Evolutionary conservation across 2,888 invertebrate genomes (phyloP), one percentile per base, ranked within the genome.

Genomic region (Amiota communis): DNA sequence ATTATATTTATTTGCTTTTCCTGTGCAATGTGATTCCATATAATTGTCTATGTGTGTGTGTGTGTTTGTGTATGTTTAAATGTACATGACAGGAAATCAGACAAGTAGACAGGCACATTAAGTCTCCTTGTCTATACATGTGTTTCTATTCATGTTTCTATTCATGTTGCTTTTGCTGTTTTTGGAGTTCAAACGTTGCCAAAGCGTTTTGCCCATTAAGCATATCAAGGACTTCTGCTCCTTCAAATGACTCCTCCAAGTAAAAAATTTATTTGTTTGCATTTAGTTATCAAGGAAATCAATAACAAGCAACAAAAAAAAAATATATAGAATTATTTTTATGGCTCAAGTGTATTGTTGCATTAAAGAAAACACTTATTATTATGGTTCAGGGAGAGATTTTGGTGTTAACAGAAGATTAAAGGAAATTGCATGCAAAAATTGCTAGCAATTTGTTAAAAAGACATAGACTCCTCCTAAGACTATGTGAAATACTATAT

Each of bases 201-300:
- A 10, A 48, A 57, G 36, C 70, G 46, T 13, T 69, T 57, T 76
- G 74, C 81, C 83, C 78, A 80, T 85, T 85, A 84, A 83, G 80
- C 83, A 82, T 47, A 68, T 51, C 67, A 68, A 65, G 65, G 65
- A 75, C 79, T 83, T 84, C 81, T 84, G 36, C 36, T 36, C 6
- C 36, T 36, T 36, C 6, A 36, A 36, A 36, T 36, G 36, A 36
- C 36, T 36, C 36, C 36, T 36, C 74, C 74, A 84, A 77, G 70
- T 75, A 74, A 36, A 36, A 86, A 80, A 83, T 83, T 83, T 83
- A 83, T 83, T 76, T 75, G 77, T 76, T 76, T 81, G 81, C 86
- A 83, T 83, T 83, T 83, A 79, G 75, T 69, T 59, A 9, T 59
- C 20, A 11, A 15, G 15, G 9, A 59, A 59, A 20, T 11, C 17